Conservation (phyloP, 1,140 invertebrate species). For the Drosophila setifemur region DNA sequence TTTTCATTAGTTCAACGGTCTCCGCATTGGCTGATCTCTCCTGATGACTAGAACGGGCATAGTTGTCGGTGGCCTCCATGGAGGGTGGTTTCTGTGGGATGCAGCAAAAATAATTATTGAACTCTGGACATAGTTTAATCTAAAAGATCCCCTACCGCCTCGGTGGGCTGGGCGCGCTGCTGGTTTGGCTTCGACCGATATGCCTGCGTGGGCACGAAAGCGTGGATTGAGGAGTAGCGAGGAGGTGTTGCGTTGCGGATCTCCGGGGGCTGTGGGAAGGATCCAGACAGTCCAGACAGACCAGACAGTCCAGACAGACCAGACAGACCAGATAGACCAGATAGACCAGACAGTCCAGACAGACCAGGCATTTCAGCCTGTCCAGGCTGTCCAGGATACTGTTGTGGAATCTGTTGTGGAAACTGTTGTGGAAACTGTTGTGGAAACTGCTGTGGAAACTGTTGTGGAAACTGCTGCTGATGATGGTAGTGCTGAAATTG, state of each 20-base stretch:
- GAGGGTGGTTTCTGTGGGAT: neutral
- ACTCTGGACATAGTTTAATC: no score
- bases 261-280: neutral
- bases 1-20: neutral
- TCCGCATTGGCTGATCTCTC: neutral
- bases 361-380: no score
- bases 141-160: neutral
- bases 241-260: neutral
- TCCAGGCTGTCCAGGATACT: neutral
- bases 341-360: no score
- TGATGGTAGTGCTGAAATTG: neutral
- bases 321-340: no score
- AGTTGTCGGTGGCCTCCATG: neutral
- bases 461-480: neutral
- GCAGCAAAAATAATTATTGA: no score
- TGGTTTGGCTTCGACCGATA: slow-evolving; percentile 57
- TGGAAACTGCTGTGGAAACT: neutral
- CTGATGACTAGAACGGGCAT: neutral
- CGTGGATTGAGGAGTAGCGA: slow-evolving; percentile 43
- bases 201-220: slow-evolving; percentile 66
- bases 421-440: no score
- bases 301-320: no score
- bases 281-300: no score
- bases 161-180: neutral
- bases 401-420: no score